These are phyloP conservation scores for Chitala chitala DNA, from an alignment of 2,113 vertebrate species.

Conservation along the genomic window DNA sequence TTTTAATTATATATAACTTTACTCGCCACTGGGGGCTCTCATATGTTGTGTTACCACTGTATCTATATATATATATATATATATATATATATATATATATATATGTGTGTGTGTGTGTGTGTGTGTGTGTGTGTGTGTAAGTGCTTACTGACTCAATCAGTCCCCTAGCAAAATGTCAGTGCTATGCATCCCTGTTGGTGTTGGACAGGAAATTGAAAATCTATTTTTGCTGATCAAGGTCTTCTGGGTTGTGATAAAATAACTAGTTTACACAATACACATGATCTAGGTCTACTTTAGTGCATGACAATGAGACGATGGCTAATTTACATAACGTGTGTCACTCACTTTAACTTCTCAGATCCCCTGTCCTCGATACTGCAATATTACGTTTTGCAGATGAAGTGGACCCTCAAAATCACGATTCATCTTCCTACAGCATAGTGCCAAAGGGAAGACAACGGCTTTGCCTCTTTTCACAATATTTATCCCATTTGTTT, in stretches of 20 bases:
- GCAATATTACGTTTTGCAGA: too few relatives aligned
- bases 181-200: too few relatives aligned
- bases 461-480: neutral
- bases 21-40: too few relatives aligned
- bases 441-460: neutral
- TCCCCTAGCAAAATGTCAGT: neutral
- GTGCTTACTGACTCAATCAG: neutral
- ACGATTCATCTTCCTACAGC: neutral
- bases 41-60: neutral
- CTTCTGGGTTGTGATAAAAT: too few relatives aligned
- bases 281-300: too few relatives aligned
- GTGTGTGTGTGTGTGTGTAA: neutral
- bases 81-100: neutral
- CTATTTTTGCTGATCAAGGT: too few relatives aligned
- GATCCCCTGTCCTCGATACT: too few relatives aligned
- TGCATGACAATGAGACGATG: conserved; percentile 2
- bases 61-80: neutral
- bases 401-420: too few relatives aligned
- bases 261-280: too few relatives aligned
- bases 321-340: neutral
- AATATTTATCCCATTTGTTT: neutral
- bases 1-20: too few relatives aligned
- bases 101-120: neutral
- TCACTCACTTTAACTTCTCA: too few relatives aligned
- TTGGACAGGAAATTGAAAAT: neutral